Conservation (phyloP, 1,140 invertebrate species). For the Euglossa dilemma region DNA sequence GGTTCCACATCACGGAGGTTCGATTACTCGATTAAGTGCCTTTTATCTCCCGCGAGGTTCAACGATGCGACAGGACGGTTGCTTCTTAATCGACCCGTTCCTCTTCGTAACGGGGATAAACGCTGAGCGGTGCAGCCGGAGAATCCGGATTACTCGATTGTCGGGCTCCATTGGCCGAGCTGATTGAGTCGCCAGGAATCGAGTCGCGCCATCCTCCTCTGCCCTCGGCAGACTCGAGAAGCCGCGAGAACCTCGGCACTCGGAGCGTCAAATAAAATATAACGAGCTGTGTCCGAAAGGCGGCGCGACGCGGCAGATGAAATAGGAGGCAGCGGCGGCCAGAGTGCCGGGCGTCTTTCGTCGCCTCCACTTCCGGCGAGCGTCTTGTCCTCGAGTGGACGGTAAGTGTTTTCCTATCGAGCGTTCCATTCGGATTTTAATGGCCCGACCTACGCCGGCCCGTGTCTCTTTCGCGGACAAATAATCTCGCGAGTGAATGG, state of each 20-base stretch:
- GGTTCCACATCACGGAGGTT: background rate
- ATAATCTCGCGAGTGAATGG: conserved; percentile 11
- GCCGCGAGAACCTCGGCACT: background rate
- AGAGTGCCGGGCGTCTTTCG: background rate
- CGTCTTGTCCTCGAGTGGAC: conserved; percentile 39
- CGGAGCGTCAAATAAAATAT: conserved; percentile 64
- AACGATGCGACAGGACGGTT: background rate
- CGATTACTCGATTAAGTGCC: background rate
- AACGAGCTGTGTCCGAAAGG: conserved; percentile 45
- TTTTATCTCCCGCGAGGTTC: background rate
- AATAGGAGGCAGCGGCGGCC: background rate
- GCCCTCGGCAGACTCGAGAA: conserved; percentile 21
- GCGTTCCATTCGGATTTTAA: conserved; percentile 43
- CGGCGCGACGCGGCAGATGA: background rate
- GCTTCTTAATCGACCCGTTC: conserved; percentile 14
- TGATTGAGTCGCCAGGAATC: conserved; percentile 68
- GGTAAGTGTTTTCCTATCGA: conserved; percentile 46
- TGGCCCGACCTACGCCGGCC: background rate
- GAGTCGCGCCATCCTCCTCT: background rate
- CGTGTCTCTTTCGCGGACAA: background rate
- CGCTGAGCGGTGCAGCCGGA: conserved; percentile 43
- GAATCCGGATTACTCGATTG: conserved; percentile 62
- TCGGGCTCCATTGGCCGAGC: conserved; percentile 65
- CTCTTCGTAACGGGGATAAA: conserved; percentile 13
- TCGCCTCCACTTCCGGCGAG: background rate